Evolutionary conservation across 2,797 vertebrate genomes (phyloP).

Genomic region (Rhinella marina): DNA sequence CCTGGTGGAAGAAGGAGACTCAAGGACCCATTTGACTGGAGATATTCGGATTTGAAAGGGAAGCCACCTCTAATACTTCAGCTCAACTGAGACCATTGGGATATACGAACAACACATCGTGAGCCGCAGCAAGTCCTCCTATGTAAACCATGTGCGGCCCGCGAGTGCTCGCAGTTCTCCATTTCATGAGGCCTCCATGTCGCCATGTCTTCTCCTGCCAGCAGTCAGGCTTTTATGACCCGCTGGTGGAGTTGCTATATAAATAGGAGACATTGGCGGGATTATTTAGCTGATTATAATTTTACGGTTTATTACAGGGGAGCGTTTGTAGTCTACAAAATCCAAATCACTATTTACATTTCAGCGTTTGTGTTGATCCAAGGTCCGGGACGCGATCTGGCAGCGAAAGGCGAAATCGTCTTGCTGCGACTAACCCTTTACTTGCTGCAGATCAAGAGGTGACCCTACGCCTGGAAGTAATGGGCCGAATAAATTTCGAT

Average conservation of each 20-base stretch:
- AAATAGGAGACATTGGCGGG: constrained; percentile 43
- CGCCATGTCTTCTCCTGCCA: constrained; percentile 37
- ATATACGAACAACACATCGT: not conserved
- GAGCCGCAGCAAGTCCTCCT: not conserved
- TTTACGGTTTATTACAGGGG: constrained; percentile 39
- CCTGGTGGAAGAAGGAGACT: not conserved
- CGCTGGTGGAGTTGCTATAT: constrained; percentile 30
- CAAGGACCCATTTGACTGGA: not conserved
- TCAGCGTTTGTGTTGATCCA: constrained; percentile 4
- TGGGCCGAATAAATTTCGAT: too few relatives aligned
- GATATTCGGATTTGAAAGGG: not conserved
- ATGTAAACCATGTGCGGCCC: not conserved
- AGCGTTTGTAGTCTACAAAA: constrained; percentile 37
- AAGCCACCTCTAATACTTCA: not conserved
- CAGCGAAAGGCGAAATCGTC: not conserved
- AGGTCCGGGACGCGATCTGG: not conserved
- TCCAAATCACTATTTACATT: constrained; percentile 48
- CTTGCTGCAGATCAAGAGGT: not conserved
- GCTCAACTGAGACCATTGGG: not conserved
- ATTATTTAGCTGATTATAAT: constrained; percentile 39
- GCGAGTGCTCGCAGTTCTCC: not conserved
- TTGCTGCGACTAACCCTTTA: not conserved
- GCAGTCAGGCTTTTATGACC: constrained; percentile 26
- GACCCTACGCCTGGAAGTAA: not conserved
- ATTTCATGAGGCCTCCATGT: constrained; percentile 15